Percentiles rank a stretch among this genome's conserved stretches.
Evolutionary conservation across 1,140 invertebrate species (phyloP).

Genomic region (Hesperophylax magnus): DNA sequence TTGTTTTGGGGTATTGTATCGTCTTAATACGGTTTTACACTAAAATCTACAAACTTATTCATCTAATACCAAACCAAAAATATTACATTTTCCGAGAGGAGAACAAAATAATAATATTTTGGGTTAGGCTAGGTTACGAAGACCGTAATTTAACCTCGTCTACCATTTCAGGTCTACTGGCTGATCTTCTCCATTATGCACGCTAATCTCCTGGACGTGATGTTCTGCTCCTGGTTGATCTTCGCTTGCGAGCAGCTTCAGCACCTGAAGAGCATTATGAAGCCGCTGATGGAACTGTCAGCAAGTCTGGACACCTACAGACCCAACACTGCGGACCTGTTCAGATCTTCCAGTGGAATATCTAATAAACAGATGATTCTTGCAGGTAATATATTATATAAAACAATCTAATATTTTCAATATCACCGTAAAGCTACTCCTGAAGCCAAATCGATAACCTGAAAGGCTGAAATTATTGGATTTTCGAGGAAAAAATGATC

Average conservation of each 20-base stretch:
- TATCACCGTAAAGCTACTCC: too few species aligned
- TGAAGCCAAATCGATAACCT: too few species aligned
- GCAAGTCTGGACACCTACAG: slow-evolving; percentile 84
- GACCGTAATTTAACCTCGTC: neutral
- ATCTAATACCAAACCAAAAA: too few species aligned
- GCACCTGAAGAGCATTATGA: slow-evolving; percentile 88
- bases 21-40: too few species aligned
- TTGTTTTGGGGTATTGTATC: too few species aligned
- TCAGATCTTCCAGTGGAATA: slow-evolving; percentile 74
- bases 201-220: slow-evolving; percentile 80
- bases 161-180: slow-evolving; percentile 76
- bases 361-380: slow-evolving; percentile 63
- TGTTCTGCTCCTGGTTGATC: slow-evolving; percentile 87
- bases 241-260: slow-evolving; percentile 88
- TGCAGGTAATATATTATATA: neutral
- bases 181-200: slow-evolving; percentile 79
- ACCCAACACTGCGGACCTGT: slow-evolving; percentile 84
- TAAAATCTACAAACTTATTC: too few species aligned
- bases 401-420: too few species aligned
- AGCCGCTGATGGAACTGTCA: slow-evolving; percentile 86
- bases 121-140: too few species aligned
- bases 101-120: too few species aligned
- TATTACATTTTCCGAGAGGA: too few species aligned
- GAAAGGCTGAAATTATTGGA: too few species aligned
- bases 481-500: too few species aligned